Conservation (phyloP, 2,888 invertebrate genomes). For the Rhingia campestris region DNA sequence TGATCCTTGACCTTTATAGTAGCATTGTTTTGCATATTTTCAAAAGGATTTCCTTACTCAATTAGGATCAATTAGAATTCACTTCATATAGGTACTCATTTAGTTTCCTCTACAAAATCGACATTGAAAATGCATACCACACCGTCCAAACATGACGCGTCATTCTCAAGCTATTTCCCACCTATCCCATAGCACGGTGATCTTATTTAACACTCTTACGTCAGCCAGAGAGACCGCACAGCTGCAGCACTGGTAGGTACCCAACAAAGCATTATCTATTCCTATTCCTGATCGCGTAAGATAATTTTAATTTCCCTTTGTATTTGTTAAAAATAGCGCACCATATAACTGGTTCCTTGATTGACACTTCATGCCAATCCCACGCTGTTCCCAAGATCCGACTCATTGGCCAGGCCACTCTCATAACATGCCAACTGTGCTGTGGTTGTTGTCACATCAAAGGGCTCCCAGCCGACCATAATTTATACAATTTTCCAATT, state of each 20-base stretch:
- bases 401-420: slow-evolving; percentile 7
- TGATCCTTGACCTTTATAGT: no score
- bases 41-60: no score
- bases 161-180: neutral
- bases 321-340: slow-evolving; percentile 9
- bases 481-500: neutral
- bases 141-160: neutral
- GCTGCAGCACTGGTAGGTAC: slow-evolving; percentile 5
- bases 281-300: slow-evolving; percentile 18
- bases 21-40: no score
- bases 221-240: slow-evolving; percentile 1
- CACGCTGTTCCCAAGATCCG: slow-evolving; percentile 32
- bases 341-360: slow-evolving; percentile 27
- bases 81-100: no score
- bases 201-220: slow-evolving; percentile 2
- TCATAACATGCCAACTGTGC: neutral
- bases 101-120: no score
- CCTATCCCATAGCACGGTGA: neutral
- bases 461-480: slow-evolving; percentile 3
- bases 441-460: slow-evolving; percentile 24
- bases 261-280: slow-evolving; percentile 8
- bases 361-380: slow-evolving; percentile 48
- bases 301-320: slow-evolving; percentile 39
- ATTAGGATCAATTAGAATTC: no score
- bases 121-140: neutral